A percentile compares a stretch with the other conserved stretches of the same genome.
Conservation (phyloP, 2,797 vertebrate genomes). For the Malacoctenus gilli region DNA sequence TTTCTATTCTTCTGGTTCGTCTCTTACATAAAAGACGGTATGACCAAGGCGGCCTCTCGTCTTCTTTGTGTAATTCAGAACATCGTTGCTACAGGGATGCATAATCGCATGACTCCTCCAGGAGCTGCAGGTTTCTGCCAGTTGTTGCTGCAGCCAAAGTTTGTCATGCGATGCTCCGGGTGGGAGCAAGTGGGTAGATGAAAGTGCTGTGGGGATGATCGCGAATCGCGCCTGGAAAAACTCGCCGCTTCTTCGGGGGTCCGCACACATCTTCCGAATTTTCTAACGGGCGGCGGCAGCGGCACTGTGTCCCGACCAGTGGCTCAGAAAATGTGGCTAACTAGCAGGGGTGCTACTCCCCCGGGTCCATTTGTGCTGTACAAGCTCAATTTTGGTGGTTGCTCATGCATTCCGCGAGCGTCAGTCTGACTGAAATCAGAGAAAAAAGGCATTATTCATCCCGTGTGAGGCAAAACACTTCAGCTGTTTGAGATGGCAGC, state of each 20-base stretch:
- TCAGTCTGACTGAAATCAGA: constrained; percentile 60
- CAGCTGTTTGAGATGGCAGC: constrained; percentile 56
- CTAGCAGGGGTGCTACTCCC: constrained; percentile 57
- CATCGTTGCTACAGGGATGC: constrained; percentile 61
- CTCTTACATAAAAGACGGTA: constrained; percentile 38
- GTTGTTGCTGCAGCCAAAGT: constrained; percentile 65
- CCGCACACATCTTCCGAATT: constrained; percentile 53
- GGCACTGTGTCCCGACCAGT: constrained; percentile 60
- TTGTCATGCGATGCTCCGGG: constrained; percentile 70
- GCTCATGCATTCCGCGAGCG: constrained; percentile 65
- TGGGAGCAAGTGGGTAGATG: constrained; percentile 62
- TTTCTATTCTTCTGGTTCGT: constrained; percentile 24
- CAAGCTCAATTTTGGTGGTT: constrained; percentile 67
- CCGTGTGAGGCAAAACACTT: constrained; percentile 60
- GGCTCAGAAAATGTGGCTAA: constrained; percentile 68
- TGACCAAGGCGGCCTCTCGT: constrained; percentile 43
- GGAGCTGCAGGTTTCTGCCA: constrained; percentile 63
- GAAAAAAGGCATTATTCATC: constrained; percentile 66
- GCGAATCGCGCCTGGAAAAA: constrained; percentile 52
- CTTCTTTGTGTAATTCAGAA: constrained; percentile 58
- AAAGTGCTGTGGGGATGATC: constrained; percentile 65
- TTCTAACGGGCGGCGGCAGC: constrained; percentile 65
- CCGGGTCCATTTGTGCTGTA: constrained; percentile 64
- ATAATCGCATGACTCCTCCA: constrained; percentile 65
- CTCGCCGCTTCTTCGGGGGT: constrained; percentile 52